Evolutionary conservation across 2,888 invertebrate genomes (phyloP).

Genomic region (Linyphia triangularis): DNA sequence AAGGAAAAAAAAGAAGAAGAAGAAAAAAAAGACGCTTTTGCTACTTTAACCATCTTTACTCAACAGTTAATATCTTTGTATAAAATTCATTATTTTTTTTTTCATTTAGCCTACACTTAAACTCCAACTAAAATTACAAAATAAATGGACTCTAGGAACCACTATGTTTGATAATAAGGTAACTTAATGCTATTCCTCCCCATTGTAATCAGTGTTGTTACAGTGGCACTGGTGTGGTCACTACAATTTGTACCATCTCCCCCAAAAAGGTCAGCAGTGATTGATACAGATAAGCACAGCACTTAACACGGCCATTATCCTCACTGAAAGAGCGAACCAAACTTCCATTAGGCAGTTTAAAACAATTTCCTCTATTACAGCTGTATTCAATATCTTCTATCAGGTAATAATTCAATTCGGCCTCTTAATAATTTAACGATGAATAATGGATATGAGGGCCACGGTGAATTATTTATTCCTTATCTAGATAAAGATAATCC

Average conservation of each 20-base stretch:
- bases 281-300: constrained; percentile 65
- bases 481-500: constrained; percentile 62
- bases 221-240: neutral
- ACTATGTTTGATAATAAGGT: no score
- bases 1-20: no score
- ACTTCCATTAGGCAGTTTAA: constrained; percentile 48
- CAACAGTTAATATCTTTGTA: no score
- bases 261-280: constrained; percentile 48
- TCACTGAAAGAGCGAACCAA: constrained; percentile 31
- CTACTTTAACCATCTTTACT: no score
- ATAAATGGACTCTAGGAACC: no score
- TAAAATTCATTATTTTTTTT: no score
- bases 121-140: no score
- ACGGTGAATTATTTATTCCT: constrained; percentile 66
- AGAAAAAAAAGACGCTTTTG: no score
- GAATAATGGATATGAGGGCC: constrained; percentile 66
- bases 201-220: no score
- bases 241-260: constrained; percentile 38
- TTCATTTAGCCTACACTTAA: no score
- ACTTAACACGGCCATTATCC: constrained; percentile 68
- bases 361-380: constrained; percentile 68
- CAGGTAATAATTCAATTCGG: constrained; percentile 70
- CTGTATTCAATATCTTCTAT: constrained; percentile 58
- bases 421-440: constrained; percentile 73
- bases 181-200: no score